Conservation (phyloP, 2,888 invertebrate species). For the Dryobota labecula region DNA sequence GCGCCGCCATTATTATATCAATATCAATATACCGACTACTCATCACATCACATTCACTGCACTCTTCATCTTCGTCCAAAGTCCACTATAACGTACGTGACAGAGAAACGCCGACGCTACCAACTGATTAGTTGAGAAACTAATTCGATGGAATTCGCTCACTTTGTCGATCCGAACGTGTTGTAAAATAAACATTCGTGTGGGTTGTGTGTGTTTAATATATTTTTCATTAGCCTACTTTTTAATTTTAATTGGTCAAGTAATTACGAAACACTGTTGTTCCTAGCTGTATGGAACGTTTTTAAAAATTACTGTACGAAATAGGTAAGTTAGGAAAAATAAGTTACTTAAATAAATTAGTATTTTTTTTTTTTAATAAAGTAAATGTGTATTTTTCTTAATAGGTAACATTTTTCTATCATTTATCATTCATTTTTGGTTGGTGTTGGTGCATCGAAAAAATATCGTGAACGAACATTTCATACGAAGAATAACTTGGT, state of each 20-base stretch:
- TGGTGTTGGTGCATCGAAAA: constrained; percentile 18
- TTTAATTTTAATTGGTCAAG: constrained; percentile 39
- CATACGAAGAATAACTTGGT: constrained; percentile 28
- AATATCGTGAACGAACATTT: constrained; percentile 26
- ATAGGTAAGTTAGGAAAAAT: too few species aligned
- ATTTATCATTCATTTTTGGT: not conserved
- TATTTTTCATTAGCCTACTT: constrained; percentile 45
- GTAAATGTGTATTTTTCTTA: not conserved
- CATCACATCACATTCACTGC: constrained; percentile 56
- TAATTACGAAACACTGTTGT: constrained; percentile 37
- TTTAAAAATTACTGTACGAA: constrained; percentile 20
- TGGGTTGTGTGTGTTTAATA: constrained; percentile 29
- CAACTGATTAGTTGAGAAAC: constrained; percentile 42
- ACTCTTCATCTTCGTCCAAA: constrained; percentile 53
- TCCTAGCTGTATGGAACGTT: constrained; percentile 4
- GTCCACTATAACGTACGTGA: constrained; percentile 62
- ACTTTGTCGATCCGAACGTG: constrained; percentile 51
- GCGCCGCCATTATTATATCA: constrained; percentile 57
- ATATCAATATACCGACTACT: constrained; percentile 53
- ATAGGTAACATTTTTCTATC: not conserved
- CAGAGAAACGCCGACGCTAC: constrained; percentile 60
- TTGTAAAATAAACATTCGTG: constrained; percentile 46
- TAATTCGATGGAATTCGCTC: constrained; percentile 56
- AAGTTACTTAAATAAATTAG: too few species aligned
- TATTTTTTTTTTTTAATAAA: too few species aligned